phyloP scores from a whole-genome alignment of 2,113 vertebrate species.

The Catharus minimus region DNA sequence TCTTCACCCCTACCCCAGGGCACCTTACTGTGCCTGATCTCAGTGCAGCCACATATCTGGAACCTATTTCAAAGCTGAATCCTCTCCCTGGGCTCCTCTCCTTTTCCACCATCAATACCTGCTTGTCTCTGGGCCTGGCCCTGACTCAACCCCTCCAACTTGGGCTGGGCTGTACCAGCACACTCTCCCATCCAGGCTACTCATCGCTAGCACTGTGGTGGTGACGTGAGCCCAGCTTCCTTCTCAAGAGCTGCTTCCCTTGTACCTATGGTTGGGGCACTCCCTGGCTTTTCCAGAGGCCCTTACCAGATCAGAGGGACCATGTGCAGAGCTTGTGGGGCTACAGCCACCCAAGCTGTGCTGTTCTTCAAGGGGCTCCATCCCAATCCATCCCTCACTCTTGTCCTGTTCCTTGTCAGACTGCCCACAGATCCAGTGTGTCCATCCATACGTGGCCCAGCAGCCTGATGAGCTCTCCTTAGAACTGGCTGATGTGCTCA shows the following conservation, averaged over 20 bases:
- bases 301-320: not conserved
- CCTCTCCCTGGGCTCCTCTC: not conserved
- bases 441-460: conserved; percentile 91
- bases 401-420: conserved; percentile 62
- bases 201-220: not conserved
- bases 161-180: not conserved
- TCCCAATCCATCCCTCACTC: not conserved
- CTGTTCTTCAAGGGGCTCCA: fast-evolving
- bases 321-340: fast-evolving
- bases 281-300: not conserved
- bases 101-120: not conserved
- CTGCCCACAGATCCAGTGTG: conserved; percentile 95
- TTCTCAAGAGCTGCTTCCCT: not conserved
- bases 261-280: not conserved
- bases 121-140: not conserved
- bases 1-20: not conserved
- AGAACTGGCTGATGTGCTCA: conserved; percentile 92
- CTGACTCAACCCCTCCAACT: not conserved
- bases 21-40: not conserved
- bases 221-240: fast-evolving
- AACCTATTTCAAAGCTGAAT: not conserved
- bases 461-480: conserved; percentile 93
- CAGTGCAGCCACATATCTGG: not conserved
- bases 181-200: not conserved
- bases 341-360: fast-evolving